A percentile compares a stretch with the other conserved stretches of the same genome.
Conservation (phyloP, 2,888 invertebrate genomes). For the Ennomos fuscantarius region DNA sequence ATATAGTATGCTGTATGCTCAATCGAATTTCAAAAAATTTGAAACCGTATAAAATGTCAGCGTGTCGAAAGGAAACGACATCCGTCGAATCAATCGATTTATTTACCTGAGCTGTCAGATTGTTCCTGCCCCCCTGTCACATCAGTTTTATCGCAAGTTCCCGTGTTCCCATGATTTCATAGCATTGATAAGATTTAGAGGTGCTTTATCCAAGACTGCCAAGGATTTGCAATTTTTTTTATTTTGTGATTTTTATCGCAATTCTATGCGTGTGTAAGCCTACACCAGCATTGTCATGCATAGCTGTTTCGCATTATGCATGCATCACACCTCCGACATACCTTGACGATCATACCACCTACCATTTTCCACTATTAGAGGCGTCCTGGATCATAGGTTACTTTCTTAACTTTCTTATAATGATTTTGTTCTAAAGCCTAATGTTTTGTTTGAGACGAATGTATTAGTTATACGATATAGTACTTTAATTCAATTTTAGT, state of each 20-base stretch:
- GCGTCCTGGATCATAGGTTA: constrained; percentile 41
- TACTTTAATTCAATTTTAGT: background rate
- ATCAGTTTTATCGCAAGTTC: constrained; percentile 8
- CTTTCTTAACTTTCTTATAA: constrained; percentile 10
- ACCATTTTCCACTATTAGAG: constrained; percentile 26
- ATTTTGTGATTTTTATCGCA: constrained; percentile 2
- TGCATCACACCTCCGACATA: constrained; percentile 36
- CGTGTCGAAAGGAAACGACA: background rate
- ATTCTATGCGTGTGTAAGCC: constrained; percentile 36
- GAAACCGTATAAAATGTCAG: no score
- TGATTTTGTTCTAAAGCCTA: no score
- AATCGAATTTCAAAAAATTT: no score
- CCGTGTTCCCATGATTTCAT: constrained; percentile 3
- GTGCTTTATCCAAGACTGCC: background rate
- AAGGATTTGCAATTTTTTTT: background rate
- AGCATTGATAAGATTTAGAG: constrained; percentile 10
- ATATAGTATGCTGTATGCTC: no score
- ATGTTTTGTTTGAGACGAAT: no score
- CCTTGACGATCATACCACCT: constrained; percentile 24
- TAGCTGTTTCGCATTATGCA: constrained; percentile 36
- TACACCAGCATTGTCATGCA: constrained; percentile 40
- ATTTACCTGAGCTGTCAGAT: constrained; percentile 7
- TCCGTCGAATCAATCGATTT: constrained; percentile 4
- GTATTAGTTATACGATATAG: background rate
- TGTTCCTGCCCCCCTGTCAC: constrained; percentile 7